Conservation (phyloP, 2,113 vertebrate species). For the Rallus limicola region DNA sequence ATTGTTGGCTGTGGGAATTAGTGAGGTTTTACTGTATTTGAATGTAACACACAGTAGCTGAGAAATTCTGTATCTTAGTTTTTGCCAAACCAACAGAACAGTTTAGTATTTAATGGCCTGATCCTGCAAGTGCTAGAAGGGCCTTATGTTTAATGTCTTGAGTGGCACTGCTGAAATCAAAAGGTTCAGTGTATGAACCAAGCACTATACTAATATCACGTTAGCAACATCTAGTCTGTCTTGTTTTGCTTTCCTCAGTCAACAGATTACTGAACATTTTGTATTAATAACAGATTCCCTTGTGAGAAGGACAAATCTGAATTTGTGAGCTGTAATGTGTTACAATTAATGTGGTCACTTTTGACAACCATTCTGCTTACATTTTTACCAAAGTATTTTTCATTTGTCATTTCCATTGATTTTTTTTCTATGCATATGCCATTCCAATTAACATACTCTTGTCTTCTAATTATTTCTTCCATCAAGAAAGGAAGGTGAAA, state of each 20-base stretch:
- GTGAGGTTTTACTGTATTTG: constrained; percentile 38
- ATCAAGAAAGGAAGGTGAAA: not conserved
- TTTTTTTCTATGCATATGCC: not conserved
- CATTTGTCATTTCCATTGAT: not conserved
- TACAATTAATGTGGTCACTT: not conserved
- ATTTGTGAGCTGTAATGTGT: not conserved
- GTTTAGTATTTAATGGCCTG: not conserved
- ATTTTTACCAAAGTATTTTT: constrained; percentile 13
- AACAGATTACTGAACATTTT: not conserved
- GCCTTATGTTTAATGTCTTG: not conserved
- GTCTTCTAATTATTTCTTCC: not conserved
- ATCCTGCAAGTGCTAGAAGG: not conserved
- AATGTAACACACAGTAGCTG: not conserved
- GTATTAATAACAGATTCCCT: not conserved
- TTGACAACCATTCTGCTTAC: constrained; percentile 14
- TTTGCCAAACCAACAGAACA: not conserved
- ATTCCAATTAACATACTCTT: not conserved
- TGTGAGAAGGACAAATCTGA: not conserved
- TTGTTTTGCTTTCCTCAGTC: constrained; percentile 6
- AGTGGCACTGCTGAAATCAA: not conserved
- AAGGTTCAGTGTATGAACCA: not conserved
- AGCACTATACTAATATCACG: not conserved
- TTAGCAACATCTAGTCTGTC: not conserved
- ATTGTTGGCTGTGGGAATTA: constrained; percentile 39
- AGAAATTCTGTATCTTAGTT: not conserved